A percentile compares a stretch with the other conserved stretches of the same genome.
phyloP scores from a whole-genome alignment of 2,888 invertebrate species.

The Agapetus fuscipes region DNA sequence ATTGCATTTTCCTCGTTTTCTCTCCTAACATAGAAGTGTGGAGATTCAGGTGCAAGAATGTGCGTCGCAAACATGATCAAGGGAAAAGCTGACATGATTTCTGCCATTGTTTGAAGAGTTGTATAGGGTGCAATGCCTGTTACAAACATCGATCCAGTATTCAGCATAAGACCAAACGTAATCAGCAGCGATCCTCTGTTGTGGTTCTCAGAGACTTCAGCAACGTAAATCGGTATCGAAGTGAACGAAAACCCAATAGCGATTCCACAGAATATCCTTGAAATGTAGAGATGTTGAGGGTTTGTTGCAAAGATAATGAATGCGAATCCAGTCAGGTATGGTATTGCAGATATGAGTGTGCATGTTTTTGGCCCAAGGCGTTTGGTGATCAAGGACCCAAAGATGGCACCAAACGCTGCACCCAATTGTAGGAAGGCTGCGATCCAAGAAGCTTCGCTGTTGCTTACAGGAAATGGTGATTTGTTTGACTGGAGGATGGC shows the following conservation, averaged over 20 bases:
- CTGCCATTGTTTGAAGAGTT: conserved; percentile 12
- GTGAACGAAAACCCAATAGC: conserved; percentile 12
- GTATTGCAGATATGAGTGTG: conserved; percentile 10
- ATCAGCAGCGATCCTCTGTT: conserved; percentile 16
- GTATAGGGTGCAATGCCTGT: conserved; percentile 17
- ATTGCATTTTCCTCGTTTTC: conserved; percentile 6
- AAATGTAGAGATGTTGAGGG: conserved; percentile 25
- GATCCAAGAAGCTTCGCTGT: conserved; percentile 31
- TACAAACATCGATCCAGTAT: conserved; percentile 9
- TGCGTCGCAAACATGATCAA: conserved; percentile 11
- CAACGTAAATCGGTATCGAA: conserved; percentile 18
- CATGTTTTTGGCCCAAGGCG: conserved; percentile 11
- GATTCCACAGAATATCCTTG: conserved; percentile 23
- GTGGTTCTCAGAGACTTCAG: conserved; percentile 18
- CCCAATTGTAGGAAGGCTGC: conserved; percentile 11
- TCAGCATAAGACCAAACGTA: conserved; percentile 8
- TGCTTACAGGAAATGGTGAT: conserved; percentile 27
- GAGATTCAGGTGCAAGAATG: conserved; percentile 18
- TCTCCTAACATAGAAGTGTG: conserved; percentile 16
- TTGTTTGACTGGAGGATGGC: conserved; percentile 27
- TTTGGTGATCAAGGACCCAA: conserved; percentile 4
- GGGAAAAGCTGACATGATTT: conserved; percentile 13
- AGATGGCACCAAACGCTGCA: conserved; percentile 6
- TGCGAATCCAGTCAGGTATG: conserved; percentile 6
- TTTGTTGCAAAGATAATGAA: conserved; percentile 10